Evolutionary conservation across 2,113 vertebrate genomes (phyloP).

Genomic region (Melanostigma gelatinosum): DNA sequence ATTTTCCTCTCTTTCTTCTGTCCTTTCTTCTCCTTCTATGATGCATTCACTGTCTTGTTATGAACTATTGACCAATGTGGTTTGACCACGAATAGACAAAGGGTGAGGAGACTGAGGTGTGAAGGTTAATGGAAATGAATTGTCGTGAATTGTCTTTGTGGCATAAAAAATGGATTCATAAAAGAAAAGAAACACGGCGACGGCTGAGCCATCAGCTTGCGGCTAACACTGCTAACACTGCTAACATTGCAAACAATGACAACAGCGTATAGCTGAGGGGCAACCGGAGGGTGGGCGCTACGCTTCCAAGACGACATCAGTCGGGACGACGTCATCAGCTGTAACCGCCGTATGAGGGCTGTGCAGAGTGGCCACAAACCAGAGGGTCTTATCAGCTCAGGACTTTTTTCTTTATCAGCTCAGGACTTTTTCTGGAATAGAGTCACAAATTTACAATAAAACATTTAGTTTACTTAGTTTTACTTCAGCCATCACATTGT

Average conservation of each 20-base stretch:
- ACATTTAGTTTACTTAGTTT: neutral
- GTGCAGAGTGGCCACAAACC: too few relatives aligned
- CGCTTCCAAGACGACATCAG: too few relatives aligned
- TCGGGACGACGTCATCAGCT: too few relatives aligned
- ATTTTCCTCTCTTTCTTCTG: conserved; percentile 54
- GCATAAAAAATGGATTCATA: neutral
- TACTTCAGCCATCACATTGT: neutral
- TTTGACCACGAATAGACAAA: conserved; percentile 14
- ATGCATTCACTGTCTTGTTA: conserved; percentile 51
- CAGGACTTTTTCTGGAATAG: too few relatives aligned
- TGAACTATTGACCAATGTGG: conserved; percentile 22
- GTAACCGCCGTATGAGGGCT: too few relatives aligned
- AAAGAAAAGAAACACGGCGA: neutral
- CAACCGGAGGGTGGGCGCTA: too few relatives aligned
- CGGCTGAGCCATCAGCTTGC: too few relatives aligned
- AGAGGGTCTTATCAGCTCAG: too few relatives aligned
- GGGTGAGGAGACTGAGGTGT: conserved; percentile 16
- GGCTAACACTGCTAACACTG: too few relatives aligned
- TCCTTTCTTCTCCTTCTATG: conserved; percentile 25
- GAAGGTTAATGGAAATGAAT: conserved; percentile 13
- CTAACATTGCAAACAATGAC: too few relatives aligned
- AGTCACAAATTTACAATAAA: neutral
- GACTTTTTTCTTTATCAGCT: too few relatives aligned
- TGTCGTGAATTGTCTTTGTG: neutral
- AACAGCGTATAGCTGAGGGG: too few relatives aligned